These are phyloP conservation scores for Hafferia zeledoni DNA, from an alignment of 2,797 vertebrate genomes.

Conservation along the genomic window DNA sequence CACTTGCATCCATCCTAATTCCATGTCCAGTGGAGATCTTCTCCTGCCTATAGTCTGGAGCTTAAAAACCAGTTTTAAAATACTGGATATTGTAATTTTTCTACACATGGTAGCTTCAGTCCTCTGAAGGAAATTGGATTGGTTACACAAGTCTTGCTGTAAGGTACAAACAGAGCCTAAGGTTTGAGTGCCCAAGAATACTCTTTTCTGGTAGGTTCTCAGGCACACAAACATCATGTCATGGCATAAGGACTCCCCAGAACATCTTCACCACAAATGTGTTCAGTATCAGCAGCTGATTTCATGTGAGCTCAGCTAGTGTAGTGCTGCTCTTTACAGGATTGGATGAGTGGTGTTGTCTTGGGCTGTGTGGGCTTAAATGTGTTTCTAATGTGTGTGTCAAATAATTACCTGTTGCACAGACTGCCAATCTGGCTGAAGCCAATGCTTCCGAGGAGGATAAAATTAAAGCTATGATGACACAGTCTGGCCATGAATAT, in stretches of 20 bases:
- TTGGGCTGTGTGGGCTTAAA: slow-evolving; percentile 81
- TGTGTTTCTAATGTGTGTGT: slow-evolving; percentile 86
- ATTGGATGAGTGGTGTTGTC: slow-evolving; percentile 79
- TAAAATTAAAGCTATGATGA: slow-evolving; percentile 96
- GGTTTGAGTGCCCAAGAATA: slow-evolving; percentile 67
- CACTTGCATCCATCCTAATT: not conserved
- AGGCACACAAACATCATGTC: slow-evolving; percentile 70
- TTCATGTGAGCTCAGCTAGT: slow-evolving; percentile 67
- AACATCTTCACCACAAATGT: slow-evolving; percentile 60
- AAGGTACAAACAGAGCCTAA: slow-evolving; percentile 83
- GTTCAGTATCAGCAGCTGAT: slow-evolving; percentile 61
- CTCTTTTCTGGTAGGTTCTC: slow-evolving; percentile 37
- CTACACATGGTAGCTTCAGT: slow-evolving; percentile 34
- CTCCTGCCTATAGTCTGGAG: slow-evolving; percentile 31
- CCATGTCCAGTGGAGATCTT: not conserved
- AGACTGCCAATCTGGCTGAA: slow-evolving; percentile 97
- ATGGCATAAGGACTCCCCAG: slow-evolving; percentile 74
- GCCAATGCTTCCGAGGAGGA: slow-evolving; percentile 95
- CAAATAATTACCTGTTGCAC: slow-evolving; percentile 87
- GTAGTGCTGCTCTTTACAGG: slow-evolving; percentile 84
- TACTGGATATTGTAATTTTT: slow-evolving; percentile 25
- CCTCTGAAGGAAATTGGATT: slow-evolving; percentile 50
- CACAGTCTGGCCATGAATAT: slow-evolving; percentile 94
- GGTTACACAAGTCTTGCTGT: slow-evolving; percentile 57
- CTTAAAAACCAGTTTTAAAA: slow-evolving; percentile 44